Evolutionary conservation across 1,140 invertebrate species (phyloP).

Genomic region (Glomeris maerens): DNA sequence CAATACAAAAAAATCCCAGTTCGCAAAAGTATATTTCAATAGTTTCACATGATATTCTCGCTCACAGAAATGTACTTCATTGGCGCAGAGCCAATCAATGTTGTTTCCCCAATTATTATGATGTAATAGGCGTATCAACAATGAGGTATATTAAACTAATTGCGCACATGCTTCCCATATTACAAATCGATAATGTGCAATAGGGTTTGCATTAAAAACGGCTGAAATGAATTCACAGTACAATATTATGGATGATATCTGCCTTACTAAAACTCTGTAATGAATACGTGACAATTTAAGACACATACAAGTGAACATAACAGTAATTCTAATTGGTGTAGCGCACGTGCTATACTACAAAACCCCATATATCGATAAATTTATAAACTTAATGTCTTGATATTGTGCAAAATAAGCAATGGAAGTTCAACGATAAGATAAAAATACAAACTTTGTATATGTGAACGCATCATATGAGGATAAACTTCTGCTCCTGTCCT

Average conservation of each 20-base stretch:
- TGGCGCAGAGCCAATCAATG: background rate
- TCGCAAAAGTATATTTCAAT: background rate
- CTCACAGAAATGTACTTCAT: background rate
- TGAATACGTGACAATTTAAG: too few species aligned
- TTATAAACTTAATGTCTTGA: background rate
- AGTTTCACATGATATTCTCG: background rate
- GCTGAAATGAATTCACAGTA: too few species aligned
- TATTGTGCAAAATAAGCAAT: background rate
- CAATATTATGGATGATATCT: too few species aligned
- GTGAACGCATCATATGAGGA: constrained; percentile 37
- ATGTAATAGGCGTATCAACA: background rate
- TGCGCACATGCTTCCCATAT: too few species aligned
- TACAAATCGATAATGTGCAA: too few species aligned
- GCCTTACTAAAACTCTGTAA: too few species aligned
- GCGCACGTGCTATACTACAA: background rate
- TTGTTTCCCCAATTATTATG: too few species aligned
- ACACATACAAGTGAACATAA: too few species aligned
- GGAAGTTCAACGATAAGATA: background rate
- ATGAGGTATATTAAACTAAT: too few species aligned
- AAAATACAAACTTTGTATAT: constrained; percentile 31
- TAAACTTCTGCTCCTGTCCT: constrained; percentile 35
- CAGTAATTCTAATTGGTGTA: background rate
- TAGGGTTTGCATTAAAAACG: too few species aligned
- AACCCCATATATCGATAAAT: background rate
- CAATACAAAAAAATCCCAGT: background rate